Evolutionary conservation across 2,113 vertebrate genomes (phyloP).

Genomic region (Stomatorhinus ivindoensis): DNA sequence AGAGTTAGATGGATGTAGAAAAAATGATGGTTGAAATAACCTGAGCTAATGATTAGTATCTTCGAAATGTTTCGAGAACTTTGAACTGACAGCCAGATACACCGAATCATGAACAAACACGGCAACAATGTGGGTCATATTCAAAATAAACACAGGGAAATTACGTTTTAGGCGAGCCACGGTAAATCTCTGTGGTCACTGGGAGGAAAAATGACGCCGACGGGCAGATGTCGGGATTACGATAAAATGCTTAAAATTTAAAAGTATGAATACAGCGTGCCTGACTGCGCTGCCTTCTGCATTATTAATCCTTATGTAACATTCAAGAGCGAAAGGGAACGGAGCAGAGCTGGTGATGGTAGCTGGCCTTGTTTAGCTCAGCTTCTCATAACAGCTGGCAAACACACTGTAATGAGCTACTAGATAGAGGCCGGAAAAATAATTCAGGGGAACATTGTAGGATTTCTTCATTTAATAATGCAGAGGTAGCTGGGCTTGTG

Average conservation of each 20-base stretch:
- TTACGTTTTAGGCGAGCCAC: background rate
- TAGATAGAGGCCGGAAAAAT: background rate
- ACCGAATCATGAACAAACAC: background rate
- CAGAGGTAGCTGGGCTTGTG: background rate
- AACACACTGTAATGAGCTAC: background rate
- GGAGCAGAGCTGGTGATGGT: background rate
- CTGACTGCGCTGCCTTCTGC: background rate
- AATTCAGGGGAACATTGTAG: background rate
- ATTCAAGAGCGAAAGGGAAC: background rate
- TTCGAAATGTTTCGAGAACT: background rate
- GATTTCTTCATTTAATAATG: background rate
- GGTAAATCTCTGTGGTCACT: background rate
- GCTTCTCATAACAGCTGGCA: background rate
- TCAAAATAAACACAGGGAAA: background rate
- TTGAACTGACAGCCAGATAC: background rate
- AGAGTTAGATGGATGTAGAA: background rate
- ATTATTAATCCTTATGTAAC: slow-evolving; percentile 17
- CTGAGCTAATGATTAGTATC: background rate
- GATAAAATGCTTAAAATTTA: background rate
- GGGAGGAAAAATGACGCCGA: background rate
- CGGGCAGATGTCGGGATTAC: background rate
- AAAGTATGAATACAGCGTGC: background rate
- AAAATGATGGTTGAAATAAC: background rate
- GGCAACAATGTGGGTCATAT: background rate
- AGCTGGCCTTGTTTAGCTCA: background rate